Conservation (phyloP, 2,113 vertebrate genomes). For the Trinectes maculatus region DNA sequence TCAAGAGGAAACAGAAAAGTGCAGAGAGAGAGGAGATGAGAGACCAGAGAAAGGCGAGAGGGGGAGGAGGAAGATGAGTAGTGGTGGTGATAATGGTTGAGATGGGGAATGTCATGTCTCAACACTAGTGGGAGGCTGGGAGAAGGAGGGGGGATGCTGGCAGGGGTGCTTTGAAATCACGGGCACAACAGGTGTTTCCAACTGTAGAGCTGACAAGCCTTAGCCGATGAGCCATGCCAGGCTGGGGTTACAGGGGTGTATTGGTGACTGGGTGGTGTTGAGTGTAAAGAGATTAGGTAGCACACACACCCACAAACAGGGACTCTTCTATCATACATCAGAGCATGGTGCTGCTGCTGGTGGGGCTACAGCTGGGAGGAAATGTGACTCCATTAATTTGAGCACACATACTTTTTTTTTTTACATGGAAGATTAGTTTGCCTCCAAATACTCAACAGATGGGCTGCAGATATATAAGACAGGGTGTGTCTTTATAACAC, state of each 20-base stretch:
- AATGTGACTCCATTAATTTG: constrained; percentile 15
- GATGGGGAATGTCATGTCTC: constrained; percentile 26
- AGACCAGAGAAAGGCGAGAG: constrained; percentile 22
- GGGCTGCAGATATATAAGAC: neutral
- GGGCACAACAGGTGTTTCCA: constrained; percentile 66
- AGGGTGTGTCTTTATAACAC: neutral
- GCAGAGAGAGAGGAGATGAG: constrained; percentile 27
- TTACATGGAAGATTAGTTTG: neutral
- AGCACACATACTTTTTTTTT: constrained; percentile 7
- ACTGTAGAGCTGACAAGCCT: constrained; percentile 51
- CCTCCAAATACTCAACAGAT: neutral
- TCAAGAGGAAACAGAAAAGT: constrained; percentile 28
- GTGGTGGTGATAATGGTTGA: constrained; percentile 8
- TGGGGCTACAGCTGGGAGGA: constrained; percentile 2
- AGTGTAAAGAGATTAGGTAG: constrained; percentile 47
- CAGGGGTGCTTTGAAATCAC: constrained; percentile 50
- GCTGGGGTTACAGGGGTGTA: constrained; percentile 54
- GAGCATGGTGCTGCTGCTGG: constrained; percentile 13
- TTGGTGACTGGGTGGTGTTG: constrained; percentile 37
- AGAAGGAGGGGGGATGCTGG: constrained; percentile 36
- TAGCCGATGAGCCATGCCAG: constrained; percentile 8
- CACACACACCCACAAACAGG: constrained; percentile 22
- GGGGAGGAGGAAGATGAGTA: neutral
- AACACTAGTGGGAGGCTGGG: constrained; percentile 39
- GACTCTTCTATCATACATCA: constrained; percentile 15